A percentile compares a stretch with the other conserved stretches of the same genome.
phyloP scores from a whole-genome alignment of 1,140 invertebrate species.

The Procambarus virginalis region DNA sequence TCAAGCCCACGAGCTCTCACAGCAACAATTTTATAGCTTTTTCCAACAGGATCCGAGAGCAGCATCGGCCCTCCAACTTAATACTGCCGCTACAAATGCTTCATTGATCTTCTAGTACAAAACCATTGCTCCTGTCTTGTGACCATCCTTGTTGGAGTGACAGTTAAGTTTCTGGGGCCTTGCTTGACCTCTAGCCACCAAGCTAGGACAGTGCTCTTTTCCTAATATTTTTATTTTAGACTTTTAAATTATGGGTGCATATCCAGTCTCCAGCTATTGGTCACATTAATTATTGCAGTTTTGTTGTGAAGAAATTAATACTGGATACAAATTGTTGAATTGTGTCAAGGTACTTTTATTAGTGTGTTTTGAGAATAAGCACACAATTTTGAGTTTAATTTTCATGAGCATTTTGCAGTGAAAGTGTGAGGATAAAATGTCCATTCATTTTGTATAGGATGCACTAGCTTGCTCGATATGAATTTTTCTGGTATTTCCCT shows the following conservation, averaged over 20 bases:
- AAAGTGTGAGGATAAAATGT: slow-evolving; percentile 18
- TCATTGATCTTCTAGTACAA: slow-evolving; percentile 2
- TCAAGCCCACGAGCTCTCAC: background rate
- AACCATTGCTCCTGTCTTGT: slow-evolving; percentile 5
- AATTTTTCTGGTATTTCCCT: slow-evolving; percentile 24
- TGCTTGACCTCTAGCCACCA: slow-evolving; percentile 6
- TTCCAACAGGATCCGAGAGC: background rate
- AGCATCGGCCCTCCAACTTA: slow-evolving; percentile 1
- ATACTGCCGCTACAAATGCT: slow-evolving; percentile 28
- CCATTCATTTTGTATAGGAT: slow-evolving; percentile 22
- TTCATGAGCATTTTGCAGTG: slow-evolving; percentile 14
- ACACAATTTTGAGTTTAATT: slow-evolving; percentile 24
- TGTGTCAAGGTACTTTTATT: background rate
- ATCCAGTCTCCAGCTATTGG: slow-evolving; percentile 7
- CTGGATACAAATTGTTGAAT: background rate
- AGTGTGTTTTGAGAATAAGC: slow-evolving; percentile 22
- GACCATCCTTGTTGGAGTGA: slow-evolving; percentile 20
- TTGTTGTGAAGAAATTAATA: background rate
- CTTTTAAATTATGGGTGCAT: background rate
- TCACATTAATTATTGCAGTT: background rate
- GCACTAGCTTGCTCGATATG: slow-evolving; percentile 30
- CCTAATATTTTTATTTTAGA: background rate
- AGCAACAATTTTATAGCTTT: background rate
- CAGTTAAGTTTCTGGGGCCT: slow-evolving; percentile 32
- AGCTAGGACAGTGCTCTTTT: background rate